Conservation (phyloP, 2,797 vertebrate genomes). For the Pristis pectinata region DNA sequence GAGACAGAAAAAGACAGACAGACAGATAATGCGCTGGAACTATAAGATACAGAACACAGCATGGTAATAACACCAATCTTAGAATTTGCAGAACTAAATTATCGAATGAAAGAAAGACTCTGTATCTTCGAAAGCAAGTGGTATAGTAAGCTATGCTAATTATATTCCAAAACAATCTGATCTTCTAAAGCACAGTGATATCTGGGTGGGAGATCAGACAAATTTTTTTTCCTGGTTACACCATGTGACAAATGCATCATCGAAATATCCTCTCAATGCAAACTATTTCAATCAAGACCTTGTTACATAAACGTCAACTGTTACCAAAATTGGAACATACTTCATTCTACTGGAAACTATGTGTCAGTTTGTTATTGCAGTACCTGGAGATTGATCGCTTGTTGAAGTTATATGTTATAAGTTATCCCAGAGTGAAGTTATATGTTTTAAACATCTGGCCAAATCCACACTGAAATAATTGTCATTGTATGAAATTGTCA, state of each 20-base stretch:
- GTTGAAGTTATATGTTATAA: neutral
- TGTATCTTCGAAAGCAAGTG: neutral
- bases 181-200: neutral
- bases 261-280: neutral
- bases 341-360: neutral
- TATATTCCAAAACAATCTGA: neutral
- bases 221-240: neutral
- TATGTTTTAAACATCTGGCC: neutral
- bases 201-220: neutral
- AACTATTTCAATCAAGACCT: neutral
- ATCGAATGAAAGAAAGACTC: no score
- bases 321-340: neutral
- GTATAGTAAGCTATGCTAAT: neutral
- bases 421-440: no score
- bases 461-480: neutral
- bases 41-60: no score
- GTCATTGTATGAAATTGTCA: neutral
- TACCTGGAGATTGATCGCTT: neutral
- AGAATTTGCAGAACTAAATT: no score
- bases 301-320: neutral
- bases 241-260: neutral
- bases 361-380: neutral
- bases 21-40: no score
- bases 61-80: no score
- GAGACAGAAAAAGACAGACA: no score